phyloP scores from a whole-genome alignment of 2,113 vertebrate species.

The Phoxinus phoxinus region DNA sequence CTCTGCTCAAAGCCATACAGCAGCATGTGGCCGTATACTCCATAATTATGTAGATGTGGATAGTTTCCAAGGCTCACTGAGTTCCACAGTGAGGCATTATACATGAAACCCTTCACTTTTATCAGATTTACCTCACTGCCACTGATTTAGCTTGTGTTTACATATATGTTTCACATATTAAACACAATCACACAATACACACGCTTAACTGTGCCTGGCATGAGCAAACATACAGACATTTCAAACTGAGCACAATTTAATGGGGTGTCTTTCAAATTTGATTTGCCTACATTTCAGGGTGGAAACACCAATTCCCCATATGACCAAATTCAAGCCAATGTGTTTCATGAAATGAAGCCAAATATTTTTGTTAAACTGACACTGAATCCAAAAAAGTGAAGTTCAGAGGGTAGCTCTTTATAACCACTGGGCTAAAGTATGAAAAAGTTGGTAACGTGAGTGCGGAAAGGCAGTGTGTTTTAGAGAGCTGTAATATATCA shows the following conservation, averaged over 20 bases:
- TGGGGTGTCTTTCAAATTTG: constrained; percentile 29
- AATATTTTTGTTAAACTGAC: constrained; percentile 24
- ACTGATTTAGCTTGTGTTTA: constrained; percentile 46
- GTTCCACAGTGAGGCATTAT: constrained; percentile 51
- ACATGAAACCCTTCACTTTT: constrained; percentile 37
- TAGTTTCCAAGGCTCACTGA: constrained; percentile 21
- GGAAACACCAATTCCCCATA: constrained; percentile 25
- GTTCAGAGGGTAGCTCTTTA: constrained; percentile 18
- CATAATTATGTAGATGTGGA: constrained; percentile 38
- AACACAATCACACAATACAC: constrained; percentile 39
- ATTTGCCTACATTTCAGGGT: constrained; percentile 30
- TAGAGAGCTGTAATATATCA: constrained; percentile 53
- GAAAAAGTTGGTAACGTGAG: constrained; percentile 40
- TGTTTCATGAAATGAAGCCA: constrained; percentile 37
- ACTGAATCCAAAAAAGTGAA: constrained; percentile 21
- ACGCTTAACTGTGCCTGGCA: constrained; percentile 18
- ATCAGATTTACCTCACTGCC: constrained; percentile 27
- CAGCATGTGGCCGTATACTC: background rate
- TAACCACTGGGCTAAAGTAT: constrained; percentile 26
- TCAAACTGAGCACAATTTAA: constrained; percentile 32
- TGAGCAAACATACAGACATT: constrained; percentile 41
- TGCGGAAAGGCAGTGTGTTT: constrained; percentile 30
- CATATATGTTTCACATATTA: constrained; percentile 53
- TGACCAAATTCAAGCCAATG: constrained; percentile 14
- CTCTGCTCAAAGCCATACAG: background rate